These are phyloP conservation scores for Leptonema lineaticorne DNA, from an alignment of 1,140 invertebrate genomes.

Conservation along the genomic window DNA sequence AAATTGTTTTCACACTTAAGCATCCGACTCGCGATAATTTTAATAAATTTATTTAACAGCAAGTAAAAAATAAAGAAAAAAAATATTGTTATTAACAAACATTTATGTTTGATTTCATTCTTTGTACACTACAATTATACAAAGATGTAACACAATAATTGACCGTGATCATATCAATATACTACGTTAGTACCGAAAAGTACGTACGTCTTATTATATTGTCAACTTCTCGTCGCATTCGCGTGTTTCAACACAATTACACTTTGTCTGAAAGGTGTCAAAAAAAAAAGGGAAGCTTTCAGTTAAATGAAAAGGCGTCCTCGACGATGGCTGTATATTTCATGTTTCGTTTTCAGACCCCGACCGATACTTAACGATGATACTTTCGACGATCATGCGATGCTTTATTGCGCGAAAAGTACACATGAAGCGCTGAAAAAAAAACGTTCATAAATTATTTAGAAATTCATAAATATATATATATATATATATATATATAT, in stretches of 20 bases:
- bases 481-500: too few species aligned
- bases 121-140: too few species aligned
- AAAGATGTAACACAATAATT: too few species aligned
- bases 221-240: background rate
- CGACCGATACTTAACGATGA: conserved; percentile 23
- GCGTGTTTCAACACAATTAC: background rate
- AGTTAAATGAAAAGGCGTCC: conserved; percentile 39
- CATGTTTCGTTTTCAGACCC: conserved; percentile 5
- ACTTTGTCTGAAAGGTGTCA: conserved; percentile 22
- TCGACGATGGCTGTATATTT: conserved; percentile 17
- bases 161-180: background rate
- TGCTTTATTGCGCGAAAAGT: too few species aligned
- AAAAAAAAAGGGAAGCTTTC: conserved; percentile 38
- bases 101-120: too few species aligned
- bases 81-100: too few species aligned
- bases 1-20: too few species aligned
- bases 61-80: too few species aligned
- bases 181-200: background rate
- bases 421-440: background rate
- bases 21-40: too few species aligned
- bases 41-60: too few species aligned
- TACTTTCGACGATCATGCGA: conserved; percentile 23
- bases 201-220: background rate
- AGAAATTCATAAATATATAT: too few species aligned
- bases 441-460: too few species aligned